Base-by-base conservation (phyloP, 2,797 vertebrate species). In the Coranthus polyacanthus region DNA sequence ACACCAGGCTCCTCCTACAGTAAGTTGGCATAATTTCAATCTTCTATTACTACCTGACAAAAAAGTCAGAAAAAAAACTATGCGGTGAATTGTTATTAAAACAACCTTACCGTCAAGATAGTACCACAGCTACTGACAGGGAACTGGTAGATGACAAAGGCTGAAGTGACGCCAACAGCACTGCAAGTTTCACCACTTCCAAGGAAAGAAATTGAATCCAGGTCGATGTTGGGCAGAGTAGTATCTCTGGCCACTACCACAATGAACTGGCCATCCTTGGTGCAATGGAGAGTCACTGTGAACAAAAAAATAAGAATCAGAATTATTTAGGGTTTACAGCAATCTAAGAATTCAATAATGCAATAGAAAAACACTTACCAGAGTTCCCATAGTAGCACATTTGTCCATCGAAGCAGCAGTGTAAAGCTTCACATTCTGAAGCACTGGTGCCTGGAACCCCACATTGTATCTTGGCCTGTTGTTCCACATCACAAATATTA, bases 261-360 rank as follows among this genome's bases (percentile, higher is more conserved):
- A 3, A 93, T 86, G 17, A 94, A 77, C 53, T 92, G 86, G n/a
- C 49, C 92, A 29, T 89, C 88, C 60, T 86, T 85, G 68, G 91
- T 93, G 65, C 92, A 93, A 75, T 94, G 90, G 46, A 93, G 83
- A 64, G 92, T 94, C 72, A 93, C 85, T 85, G 24, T 36, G 5
- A 61, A 58, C 11, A 72, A 71, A 3, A 58, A 61, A 18, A 36
- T 2, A 37, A 15, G 12, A 56, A 59, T 57, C 43, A 43, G 21
- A 57, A 42, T 29, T 29, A 29, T 7, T 29, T 29, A 26, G 13
- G 9, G n/a, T 29, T 26, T 41, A 12, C 38, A 43, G 8, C 13
- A n/a, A 26, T 18, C 12, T 4, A 18, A 43, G 24, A 22, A n/a
- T n/a, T 12, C 13, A 15, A 15, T 15, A 32, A 24, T 29, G 10